Evolutionary conservation across 2,888 invertebrate genomes (phyloP), one percentile per base, ranked within the genome.

Genomic region (Acanthococcus lagerstroemiae): DNA sequence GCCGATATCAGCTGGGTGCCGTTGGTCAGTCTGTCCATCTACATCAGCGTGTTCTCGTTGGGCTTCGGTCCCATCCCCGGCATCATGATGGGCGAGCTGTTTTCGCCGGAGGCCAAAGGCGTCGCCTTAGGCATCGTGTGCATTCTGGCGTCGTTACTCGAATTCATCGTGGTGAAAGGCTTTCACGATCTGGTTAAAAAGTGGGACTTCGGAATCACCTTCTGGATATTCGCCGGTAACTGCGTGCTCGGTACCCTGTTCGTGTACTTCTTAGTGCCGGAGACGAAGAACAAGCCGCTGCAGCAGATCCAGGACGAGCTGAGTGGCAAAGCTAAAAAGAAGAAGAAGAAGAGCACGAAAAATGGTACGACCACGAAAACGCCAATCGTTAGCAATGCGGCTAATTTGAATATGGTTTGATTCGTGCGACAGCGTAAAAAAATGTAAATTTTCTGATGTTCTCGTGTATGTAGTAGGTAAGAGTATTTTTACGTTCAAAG

Each of bases 101-200:
- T 80, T 71, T 74, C 80, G 71, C 68, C 74, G 3, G 72, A 77
- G 67, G 78, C 73, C 7, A 75, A 74, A 70, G 76, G 69, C 2
- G 52, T 69, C n/a, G 69, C 69, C 1, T 26, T 70, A 67, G 70
- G 79, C 77, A 3, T 74, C 75, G 68, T 76, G 76, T 24, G 71
- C 78, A 56, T 76, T 76, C 7, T 74, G 76, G 17, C 72, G 75
- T 67, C 72, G 73, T 66, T 78, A 75, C 68, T 76, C 74, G 76
- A 70, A 26, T 77, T 77, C 69, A 65, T 76, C 48, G 72, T 76
- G 25, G 75, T 76, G 4, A 72, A 75, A 55, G 67, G 82, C 44
- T 87, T 86, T 55, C 81, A 83, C 69, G 82, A 83, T 67, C 76
- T 88, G 71, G 76, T 80, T 1, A 76, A 76, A 2, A 54, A 55